phyloP scores from a whole-genome alignment of 2,888 invertebrate species.

The Eustalomyia histrio region DNA sequence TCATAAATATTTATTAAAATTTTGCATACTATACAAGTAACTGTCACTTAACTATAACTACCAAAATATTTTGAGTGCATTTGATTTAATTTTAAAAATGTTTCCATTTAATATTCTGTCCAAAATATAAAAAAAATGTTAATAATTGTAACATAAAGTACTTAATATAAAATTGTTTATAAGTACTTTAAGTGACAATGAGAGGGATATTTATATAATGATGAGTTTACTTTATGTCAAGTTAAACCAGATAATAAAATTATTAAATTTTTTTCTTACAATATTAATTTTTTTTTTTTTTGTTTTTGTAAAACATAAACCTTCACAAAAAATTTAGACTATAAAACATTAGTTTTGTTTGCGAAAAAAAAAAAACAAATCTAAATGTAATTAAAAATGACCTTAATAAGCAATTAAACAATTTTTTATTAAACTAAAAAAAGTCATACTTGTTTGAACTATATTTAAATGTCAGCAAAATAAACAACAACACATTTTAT shows the following conservation, averaged over 20 bases:
- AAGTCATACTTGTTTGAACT: conserved; percentile 30
- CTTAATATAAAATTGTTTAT: neutral
- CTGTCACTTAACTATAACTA: no score
- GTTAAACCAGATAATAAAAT: conserved; percentile 50
- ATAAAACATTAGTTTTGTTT: conserved; percentile 31
- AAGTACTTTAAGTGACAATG: conserved; percentile 23
- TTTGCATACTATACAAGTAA: no score
- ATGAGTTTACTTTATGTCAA: conserved; percentile 40
- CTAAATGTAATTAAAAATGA: conserved; percentile 60
- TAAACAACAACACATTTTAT: neutral
- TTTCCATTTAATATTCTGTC: no score
- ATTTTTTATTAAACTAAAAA: conserved; percentile 24
- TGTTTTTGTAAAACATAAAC: conserved; percentile 25
- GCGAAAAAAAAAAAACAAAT: conserved; percentile 20
- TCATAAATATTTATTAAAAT: no score
- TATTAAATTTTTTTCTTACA: conserved; percentile 21
- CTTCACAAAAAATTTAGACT: conserved; percentile 43
- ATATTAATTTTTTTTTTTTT: neutral
- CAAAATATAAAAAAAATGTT: no score
- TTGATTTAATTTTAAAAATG: no score
- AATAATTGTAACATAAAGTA: no score
- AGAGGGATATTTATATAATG: conserved; percentile 16
- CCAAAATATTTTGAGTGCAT: no score
- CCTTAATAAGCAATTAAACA: conserved; percentile 55
- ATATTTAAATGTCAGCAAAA: conserved; percentile 14